phyloP scores from a whole-genome alignment of 2,113 vertebrate genomes.

The Mirza zaza region DNA sequence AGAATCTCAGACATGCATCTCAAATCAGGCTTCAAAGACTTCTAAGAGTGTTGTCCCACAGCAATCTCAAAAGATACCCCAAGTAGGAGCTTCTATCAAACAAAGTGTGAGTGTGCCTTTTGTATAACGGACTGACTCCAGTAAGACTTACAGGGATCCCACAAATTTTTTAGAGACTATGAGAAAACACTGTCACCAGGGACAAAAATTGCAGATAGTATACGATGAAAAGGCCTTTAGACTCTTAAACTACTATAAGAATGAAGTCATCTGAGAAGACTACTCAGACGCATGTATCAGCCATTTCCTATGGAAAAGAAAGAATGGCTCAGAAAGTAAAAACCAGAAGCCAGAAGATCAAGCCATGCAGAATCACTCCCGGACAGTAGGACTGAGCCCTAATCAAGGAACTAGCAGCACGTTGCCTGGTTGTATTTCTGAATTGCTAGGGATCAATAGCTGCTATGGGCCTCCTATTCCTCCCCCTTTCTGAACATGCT shows the following conservation, averaged over 20 bases:
- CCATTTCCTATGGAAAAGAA: background rate
- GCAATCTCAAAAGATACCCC: background rate
- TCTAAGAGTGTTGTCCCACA: background rate
- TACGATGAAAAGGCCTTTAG: background rate
- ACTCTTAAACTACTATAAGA: background rate
- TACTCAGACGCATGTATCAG: background rate
- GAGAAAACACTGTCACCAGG: background rate
- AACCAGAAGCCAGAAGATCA: background rate
- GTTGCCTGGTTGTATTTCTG: background rate
- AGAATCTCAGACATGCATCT: background rate
- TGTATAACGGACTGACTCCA: background rate
- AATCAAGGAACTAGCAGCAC: background rate
- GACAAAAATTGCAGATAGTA: background rate
- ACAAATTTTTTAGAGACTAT: background rate
- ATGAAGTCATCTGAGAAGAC: background rate
- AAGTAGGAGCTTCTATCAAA: background rate
- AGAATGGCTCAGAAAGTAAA: background rate
- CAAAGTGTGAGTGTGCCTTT: background rate
- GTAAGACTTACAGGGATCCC: background rate
- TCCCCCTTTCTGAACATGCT: background rate
- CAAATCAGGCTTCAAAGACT: background rate
- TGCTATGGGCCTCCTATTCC: background rate
- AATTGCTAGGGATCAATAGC: background rate
- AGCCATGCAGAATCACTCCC: background rate
- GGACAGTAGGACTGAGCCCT: background rate